Conservation (phyloP, 2,888 invertebrate species). For the Theretra japonica region DNA sequence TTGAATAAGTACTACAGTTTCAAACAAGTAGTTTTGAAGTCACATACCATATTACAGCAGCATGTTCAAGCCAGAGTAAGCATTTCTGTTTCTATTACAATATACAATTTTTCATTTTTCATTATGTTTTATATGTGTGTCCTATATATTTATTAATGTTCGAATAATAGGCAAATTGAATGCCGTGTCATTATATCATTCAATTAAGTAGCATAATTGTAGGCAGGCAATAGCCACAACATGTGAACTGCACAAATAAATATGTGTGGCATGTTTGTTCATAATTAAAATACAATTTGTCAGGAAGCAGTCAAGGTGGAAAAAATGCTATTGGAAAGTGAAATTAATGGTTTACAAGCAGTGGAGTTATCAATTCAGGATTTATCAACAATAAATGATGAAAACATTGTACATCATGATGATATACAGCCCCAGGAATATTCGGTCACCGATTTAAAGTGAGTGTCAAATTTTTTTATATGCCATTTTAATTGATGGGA, state of each 20-base stretch:
- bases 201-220: too few species aligned
- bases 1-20: conserved; percentile 75
- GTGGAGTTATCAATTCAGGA: conserved; percentile 1
- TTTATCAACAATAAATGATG: not conserved
- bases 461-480: not conserved
- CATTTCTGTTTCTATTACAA: not conserved
- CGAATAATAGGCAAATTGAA: too few species aligned
- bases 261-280: not conserved
- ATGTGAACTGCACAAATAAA: not conserved
- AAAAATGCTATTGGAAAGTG: not conserved
- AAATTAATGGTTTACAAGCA: not conserved
- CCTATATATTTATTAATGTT: too few species aligned
- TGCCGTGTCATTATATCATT: too few species aligned
- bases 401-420: not conserved
- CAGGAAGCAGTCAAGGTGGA: not conserved
- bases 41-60: conserved; percentile 72
- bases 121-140: too few species aligned
- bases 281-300: not conserved
- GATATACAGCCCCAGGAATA: not conserved
- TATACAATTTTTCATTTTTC: too few species aligned
- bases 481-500: not conserved
- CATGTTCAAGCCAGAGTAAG: conserved; percentile 54
- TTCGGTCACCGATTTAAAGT: not conserved
- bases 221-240: too few species aligned
- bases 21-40: conserved; percentile 74